Evolutionary conservation across 1,140 invertebrate species (phyloP).

Genomic region (Rhagoletis zephyria): DNA sequence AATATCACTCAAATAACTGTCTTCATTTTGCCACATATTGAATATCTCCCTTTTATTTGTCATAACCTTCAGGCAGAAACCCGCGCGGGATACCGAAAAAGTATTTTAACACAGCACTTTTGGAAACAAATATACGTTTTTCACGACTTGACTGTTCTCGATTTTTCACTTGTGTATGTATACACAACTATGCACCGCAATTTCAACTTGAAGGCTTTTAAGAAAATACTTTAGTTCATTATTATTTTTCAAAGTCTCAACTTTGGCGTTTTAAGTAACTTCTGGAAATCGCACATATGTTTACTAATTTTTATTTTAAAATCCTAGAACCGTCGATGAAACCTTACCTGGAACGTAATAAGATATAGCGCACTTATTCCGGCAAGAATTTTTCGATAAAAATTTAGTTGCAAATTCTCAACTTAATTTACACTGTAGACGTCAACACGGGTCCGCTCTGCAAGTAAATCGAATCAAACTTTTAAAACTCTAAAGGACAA

Average conservation of each 20-base stretch:
- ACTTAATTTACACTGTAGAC: background rate
- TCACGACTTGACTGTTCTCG: conserved; percentile 45
- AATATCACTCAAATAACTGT: conserved; percentile 9
- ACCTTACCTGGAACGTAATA: conserved; percentile 32
- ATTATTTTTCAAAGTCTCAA: background rate
- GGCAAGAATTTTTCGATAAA: background rate
- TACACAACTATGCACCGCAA: conserved; percentile 19
- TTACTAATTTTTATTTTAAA: conserved; percentile 37
- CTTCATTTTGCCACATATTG: conserved; percentile 48
- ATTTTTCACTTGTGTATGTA: conserved; percentile 15
- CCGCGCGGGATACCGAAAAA: conserved; percentile 9
- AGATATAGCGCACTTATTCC: background rate
- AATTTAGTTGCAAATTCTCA: background rate
- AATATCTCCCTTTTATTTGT: conserved; percentile 46
- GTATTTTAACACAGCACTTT: conserved; percentile 40
- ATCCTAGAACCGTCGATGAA: conserved; percentile 17
- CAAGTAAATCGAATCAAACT: background rate
- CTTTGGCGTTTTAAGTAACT: background rate
- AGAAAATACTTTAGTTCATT: conserved; percentile 34
- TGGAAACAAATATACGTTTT: conserved; percentile 4
- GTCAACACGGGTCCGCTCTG: background rate
- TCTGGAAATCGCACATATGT: conserved; percentile 39
- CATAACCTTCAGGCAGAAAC: conserved; percentile 38
- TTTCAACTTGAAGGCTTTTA: conserved; percentile 9
- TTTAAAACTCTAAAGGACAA: background rate